Conservation (phyloP, 2,888 invertebrate genomes). For the Euphydryas editha region DNA sequence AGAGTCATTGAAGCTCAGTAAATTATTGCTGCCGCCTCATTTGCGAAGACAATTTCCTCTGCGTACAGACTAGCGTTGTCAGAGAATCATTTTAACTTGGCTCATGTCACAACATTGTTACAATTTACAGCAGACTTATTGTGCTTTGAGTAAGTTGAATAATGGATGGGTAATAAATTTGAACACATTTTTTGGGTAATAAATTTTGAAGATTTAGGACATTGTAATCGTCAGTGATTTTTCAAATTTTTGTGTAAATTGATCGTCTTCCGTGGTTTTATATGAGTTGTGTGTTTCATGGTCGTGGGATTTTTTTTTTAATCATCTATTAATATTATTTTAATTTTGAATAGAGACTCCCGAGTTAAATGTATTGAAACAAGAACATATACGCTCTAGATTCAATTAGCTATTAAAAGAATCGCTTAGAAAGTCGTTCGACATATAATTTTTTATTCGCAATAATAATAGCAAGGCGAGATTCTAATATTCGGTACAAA, state of each 20-base stretch:
- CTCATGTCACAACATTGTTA: conserved; percentile 34
- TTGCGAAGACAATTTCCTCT: conserved; percentile 78
- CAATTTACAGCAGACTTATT: conserved; percentile 11
- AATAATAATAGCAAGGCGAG: no score
- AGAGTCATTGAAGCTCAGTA: conserved; percentile 48
- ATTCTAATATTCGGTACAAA: no score
- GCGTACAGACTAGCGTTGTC: conserved; percentile 69
- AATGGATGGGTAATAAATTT: conserved; percentile 2
- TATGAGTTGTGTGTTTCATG: no score
- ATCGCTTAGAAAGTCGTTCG: no score
- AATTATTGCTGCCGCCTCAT: conserved; percentile 70
- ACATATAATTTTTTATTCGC: no score
- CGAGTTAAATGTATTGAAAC: no score
- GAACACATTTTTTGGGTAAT: neutral
- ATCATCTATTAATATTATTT: no score
- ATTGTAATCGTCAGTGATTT: neutral
- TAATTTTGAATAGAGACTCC: no score
- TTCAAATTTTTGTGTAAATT: neutral
- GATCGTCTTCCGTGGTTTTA: no score
- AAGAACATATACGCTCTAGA: no score
- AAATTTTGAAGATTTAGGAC: neutral
- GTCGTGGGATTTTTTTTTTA: no score
- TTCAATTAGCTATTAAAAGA: no score
- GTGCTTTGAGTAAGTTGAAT: conserved; percentile 10
- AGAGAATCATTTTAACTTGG: conserved; percentile 35